Percentiles rank a stretch among this genome's conserved stretches.
Conservation (phyloP, 2,113 vertebrate genomes). For the Hippocampus guttulatus region DNA sequence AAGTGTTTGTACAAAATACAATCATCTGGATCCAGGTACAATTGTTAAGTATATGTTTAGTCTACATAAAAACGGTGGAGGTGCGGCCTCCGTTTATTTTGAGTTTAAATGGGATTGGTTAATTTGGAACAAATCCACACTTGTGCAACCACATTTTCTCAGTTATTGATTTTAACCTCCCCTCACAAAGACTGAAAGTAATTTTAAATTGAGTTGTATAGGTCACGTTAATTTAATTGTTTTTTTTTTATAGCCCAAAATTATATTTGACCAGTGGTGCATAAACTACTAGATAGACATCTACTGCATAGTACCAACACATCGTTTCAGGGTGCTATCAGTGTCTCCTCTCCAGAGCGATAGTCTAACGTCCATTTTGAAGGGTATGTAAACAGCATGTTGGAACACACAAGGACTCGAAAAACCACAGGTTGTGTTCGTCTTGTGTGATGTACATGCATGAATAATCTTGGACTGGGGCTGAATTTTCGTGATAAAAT, state of each 20-base stretch:
- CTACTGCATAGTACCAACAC: slow-evolving; percentile 48
- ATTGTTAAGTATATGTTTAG: no score
- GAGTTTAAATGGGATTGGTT: no score
- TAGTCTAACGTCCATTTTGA: slow-evolving; percentile 50
- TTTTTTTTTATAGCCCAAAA: no score
- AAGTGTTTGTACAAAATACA: no score
- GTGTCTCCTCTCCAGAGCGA: slow-evolving; percentile 21
- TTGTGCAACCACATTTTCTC: neutral
- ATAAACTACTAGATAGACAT: neutral
- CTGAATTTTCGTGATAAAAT: slow-evolving; percentile 7
- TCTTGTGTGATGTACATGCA: neutral
- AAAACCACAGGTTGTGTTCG: slow-evolving; percentile 21
- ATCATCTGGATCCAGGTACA: no score
- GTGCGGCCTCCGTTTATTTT: no score
- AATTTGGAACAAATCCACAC: neutral
- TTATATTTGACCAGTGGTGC: neutral
- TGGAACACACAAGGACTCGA: slow-evolving; percentile 47
- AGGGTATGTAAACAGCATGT: slow-evolving; percentile 58
- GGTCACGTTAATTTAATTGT: neutral
- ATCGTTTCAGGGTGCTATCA: slow-evolving; percentile 10
- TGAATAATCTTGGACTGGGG: slow-evolving; percentile 7
- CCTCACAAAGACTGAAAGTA: no score
- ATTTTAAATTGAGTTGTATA: neutral
- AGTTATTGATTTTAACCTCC: neutral
- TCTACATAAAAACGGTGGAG: no score